Conservation (phyloP, 2,888 invertebrate genomes). For the Blastobasis lacticolella region DNA sequence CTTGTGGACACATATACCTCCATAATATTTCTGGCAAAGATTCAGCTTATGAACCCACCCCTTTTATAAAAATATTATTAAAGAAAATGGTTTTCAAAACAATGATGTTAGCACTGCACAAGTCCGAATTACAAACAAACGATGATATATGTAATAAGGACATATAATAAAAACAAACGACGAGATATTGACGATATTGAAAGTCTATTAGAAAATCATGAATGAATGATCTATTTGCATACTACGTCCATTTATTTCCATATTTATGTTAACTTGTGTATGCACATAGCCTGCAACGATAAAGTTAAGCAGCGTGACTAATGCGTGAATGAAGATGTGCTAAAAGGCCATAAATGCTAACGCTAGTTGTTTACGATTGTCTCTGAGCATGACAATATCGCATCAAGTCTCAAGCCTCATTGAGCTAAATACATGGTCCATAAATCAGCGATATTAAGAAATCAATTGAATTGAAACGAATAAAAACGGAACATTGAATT, state of each 20-base stretch:
- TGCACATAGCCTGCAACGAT: too few species aligned
- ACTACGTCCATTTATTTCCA: too few species aligned
- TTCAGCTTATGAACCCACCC: not conserved
- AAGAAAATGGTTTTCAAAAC: too few species aligned
- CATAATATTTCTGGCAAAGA: not conserved
- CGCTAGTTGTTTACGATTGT: constrained; percentile 60
- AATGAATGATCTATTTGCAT: too few species aligned
- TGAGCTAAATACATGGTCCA: constrained; percentile 53
- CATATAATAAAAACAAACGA: too few species aligned
- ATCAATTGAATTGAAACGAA: constrained; percentile 39
- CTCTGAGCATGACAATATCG: constrained; percentile 58
- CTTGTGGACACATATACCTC: not conserved
- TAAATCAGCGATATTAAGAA: constrained; percentile 52
- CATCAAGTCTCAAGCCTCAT: constrained; percentile 66
- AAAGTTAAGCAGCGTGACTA: constrained; percentile 31
- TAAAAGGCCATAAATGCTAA: constrained; percentile 56
- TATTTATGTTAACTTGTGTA: too few species aligned
- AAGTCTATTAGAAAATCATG: too few species aligned
- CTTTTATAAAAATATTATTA: too few species aligned
- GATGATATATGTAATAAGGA: too few species aligned
- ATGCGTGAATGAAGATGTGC: constrained; percentile 39
- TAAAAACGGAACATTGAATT: constrained; percentile 29
- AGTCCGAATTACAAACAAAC: too few species aligned
- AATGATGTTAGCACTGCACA: too few species aligned
- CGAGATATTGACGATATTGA: too few species aligned